These are phyloP conservation scores for Barbus barbus DNA, from an alignment of 2,113 vertebrate genomes.

Conservation along the genomic window DNA sequence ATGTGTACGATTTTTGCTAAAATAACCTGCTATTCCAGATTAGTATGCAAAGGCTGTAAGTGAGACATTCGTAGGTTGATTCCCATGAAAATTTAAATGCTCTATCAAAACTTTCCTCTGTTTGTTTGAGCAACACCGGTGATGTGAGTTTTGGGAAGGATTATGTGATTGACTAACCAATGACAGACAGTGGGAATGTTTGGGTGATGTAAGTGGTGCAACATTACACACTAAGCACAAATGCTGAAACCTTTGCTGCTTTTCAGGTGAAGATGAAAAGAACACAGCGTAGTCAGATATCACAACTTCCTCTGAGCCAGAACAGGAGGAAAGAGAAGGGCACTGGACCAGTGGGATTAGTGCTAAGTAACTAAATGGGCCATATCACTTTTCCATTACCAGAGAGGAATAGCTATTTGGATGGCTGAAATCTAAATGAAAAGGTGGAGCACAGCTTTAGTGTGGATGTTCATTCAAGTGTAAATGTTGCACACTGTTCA, in stretches of 20 bases:
- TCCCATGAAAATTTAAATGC: not conserved
- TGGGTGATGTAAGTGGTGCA: not conserved
- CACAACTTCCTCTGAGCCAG: not conserved
- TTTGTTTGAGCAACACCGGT: not conserved
- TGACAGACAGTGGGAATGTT: not conserved
- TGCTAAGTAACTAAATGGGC: conserved; percentile 74
- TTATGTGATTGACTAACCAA: not conserved
- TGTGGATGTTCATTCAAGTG: conserved; percentile 56
- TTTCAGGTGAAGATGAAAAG: not conserved
- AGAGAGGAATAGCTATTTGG: conserved; percentile 66
- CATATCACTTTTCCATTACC: conserved; percentile 74
- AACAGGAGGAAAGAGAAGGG: conserved; percentile 12
- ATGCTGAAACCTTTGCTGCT: not conserved
- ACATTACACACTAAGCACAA: not conserved
- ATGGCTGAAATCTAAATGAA: conserved; percentile 66
- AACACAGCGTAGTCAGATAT: not conserved
- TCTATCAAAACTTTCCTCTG: not conserved
- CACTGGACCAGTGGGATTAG: conserved; percentile 67
- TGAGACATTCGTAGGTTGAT: too few relatives aligned
- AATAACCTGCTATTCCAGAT: not conserved
- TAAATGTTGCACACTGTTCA: conserved; percentile 58
- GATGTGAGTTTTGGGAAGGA: not conserved
- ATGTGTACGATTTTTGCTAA: not conserved
- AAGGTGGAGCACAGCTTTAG: conserved; percentile 59
- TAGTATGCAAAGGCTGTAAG: not conserved